Evolutionary conservation across 2,797 vertebrate species (phyloP).

Genomic region (Gymnoscopelus braueri): DNA sequence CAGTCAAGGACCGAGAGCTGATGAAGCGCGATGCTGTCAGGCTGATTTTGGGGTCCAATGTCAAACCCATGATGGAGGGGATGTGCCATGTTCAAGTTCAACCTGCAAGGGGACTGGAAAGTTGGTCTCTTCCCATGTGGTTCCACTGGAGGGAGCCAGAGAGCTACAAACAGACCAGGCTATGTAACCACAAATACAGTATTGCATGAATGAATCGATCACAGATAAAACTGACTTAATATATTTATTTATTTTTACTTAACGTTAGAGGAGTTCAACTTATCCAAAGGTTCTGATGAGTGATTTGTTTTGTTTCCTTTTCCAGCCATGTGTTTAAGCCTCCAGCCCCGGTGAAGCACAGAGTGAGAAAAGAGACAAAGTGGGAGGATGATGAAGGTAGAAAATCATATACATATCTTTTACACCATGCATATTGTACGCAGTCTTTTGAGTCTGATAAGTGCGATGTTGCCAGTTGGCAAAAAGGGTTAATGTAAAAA

Average conservation of each 20-base stretch:
- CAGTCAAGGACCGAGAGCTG: constrained; percentile 1
- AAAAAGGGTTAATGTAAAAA: no score
- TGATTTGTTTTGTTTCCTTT: background rate
- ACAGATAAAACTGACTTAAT: no score
- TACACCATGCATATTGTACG: no score
- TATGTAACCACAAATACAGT: background rate
- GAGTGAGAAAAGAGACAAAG: constrained; percentile 9
- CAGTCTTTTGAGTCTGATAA: no score
- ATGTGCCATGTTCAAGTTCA: constrained; percentile 31
- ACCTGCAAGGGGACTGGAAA: constrained; percentile 31
- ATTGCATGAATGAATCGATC: no score
- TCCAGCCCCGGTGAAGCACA: constrained; percentile 25
- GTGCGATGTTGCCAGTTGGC: no score
- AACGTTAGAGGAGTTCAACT: no score
- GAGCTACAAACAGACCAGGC: constrained; percentile 27
- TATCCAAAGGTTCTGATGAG: no score
- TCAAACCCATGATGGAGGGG: background rate
- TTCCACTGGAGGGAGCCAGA: constrained; percentile 57
- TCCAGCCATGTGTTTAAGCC: constrained; percentile 48
- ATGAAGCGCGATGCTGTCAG: no score
- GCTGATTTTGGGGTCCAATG: background rate
- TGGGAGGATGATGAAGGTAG: constrained; percentile 48
- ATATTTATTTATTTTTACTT: no score
- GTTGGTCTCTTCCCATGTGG: constrained; percentile 5
- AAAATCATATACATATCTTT: background rate